Percentiles rank a stretch among this genome's conserved stretches.
Evolutionary conservation across 2,113 vertebrate species (phyloP).

Genomic region (Oenanthe oenanthe): DNA sequence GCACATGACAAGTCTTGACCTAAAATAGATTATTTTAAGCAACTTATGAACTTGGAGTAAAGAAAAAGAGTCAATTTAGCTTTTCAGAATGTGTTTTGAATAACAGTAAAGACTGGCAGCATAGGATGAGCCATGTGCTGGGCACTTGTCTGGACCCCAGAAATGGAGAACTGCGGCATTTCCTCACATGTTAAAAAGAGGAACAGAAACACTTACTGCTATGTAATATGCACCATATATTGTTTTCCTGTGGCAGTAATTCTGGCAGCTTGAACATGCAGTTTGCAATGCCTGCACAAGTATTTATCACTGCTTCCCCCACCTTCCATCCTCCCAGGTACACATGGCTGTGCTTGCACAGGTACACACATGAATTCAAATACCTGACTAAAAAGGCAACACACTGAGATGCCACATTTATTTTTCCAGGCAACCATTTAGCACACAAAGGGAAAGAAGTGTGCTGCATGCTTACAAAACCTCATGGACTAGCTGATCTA

Average conservation of each 20-base stretch:
- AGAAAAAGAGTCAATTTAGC: background rate
- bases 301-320: background rate
- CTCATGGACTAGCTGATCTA: background rate
- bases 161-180: background rate
- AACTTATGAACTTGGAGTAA: background rate
- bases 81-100: background rate
- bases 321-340: accelerated
- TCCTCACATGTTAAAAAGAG: background rate
- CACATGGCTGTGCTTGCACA: accelerated
- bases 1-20: background rate
- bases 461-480: background rate
- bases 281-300: background rate
- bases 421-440: background rate
- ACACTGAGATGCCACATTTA: background rate
- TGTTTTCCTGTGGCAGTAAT: background rate
- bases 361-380: background rate
- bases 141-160: background rate
- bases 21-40: background rate
- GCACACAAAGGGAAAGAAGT: background rate
- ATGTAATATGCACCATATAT: background rate
- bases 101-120: background rate
- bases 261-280: background rate
- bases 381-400: background rate
- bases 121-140: background rate
- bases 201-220: background rate